Base-by-base conservation (phyloP, 2,888 invertebrate genomes). In the Ormyrus thymus region DNA sequence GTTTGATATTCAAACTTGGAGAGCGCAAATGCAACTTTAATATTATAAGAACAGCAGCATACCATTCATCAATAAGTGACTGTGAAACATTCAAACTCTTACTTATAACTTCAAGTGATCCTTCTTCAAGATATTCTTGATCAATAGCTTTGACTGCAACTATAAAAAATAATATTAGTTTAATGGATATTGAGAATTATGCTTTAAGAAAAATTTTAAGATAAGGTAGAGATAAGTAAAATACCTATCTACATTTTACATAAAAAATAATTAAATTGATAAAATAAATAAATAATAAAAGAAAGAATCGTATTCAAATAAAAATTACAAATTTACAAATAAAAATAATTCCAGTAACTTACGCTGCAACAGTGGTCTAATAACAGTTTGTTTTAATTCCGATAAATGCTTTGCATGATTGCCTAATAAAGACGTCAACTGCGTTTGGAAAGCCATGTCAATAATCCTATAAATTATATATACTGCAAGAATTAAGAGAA, bases 31-130 rank as follows among this genome's bases (percentile, higher is more conserved):
- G 91, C 66, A 90, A 87, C 86, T 90, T 91, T 84, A 92, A 89
- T 84, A 92, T 91, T 76, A 89, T 89, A 65, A 91, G 86, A 58
- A 92, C 86, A 29, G 91, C 91, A 4, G 91, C 90, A 83, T 91
- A 92, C 73, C 92, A 88, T 84, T 92, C 92, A 78, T 92, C 92
- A 79, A 92, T 89, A 80, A 91, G 89, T 68, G 89, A 89, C 11
- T 91, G 91, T 56, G 86, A 77, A 53, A 87, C 75, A 79, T 86
- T 85, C 76, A 85, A 88, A 82, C 87, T 89, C 73, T 87, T 86
- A 72, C 88, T 85, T 64, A 90, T 85, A 76, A 88, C 85, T 46
- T 89, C 88, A 6, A 89, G 78, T 43, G 89, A 84, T 71, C 89
- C 89, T 81, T 87, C 87, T 62, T 89, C 88, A 73, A 90, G 86